Evolutionary conservation across 2,888 invertebrate genomes (phyloP), one percentile per base, ranked within the genome.

Genomic region (Drosophila aldrichi): DNA sequence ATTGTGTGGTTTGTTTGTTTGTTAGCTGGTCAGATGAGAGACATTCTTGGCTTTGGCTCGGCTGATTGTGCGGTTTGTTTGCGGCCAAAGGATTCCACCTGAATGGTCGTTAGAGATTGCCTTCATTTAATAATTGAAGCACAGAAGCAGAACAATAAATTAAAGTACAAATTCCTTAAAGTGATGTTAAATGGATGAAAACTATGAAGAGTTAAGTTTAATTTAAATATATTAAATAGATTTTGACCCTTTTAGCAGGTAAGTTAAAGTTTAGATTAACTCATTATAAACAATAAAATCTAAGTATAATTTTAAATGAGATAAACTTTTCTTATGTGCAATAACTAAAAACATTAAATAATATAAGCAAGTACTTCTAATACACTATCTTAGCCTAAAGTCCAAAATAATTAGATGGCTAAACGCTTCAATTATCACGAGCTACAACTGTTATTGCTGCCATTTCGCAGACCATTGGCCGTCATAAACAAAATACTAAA

Each of bases 41-140:
- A 49, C 59, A 48, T 54, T 22, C 55, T 62, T 44, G 67, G 56
- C 48, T 44, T 32, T 54, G 73, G 60, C 59, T 64, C 10, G 18
- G 32, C 34, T 32, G 34, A n/a, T 56, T 49, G 52, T 59, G 63
- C 10, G 68, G 74, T 52, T 16, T 40, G 43, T 10, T 61, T 63
- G 67, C 46, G 60, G 34, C 57, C 48, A 48, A 6, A 38, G 54
- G 18, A 65, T 44, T 40, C 56, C 59, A 54, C 67, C 48, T 67
- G 41, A 51, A 51, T 51, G 46, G 10, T n/a, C 44, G 49, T 38
- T n/a, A 32, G 12, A 70, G 46, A 76, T 66, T 70, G 61, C 41
- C 41, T 32, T 25, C 22, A 22, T 57, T 67, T 40, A 46, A 22
- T 44, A 51, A 49, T 40, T 59, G 20, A 75, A 65, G 55, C 43